These are phyloP conservation scores for Bungarus multicinctus DNA, from an alignment of 2,113 vertebrate species.

Conservation along the genomic window DNA sequence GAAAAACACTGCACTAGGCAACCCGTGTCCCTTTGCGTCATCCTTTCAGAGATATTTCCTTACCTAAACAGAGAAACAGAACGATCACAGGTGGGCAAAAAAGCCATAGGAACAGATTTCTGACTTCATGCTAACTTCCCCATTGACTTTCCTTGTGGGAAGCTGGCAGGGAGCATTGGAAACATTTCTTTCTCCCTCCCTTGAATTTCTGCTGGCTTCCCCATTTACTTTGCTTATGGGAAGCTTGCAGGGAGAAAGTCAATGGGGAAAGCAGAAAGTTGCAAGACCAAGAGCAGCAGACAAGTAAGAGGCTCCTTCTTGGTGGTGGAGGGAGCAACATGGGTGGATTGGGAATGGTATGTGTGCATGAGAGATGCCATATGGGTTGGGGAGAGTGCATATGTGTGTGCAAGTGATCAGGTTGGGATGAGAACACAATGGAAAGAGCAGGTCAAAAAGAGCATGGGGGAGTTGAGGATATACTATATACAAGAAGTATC, in stretches of 20 bases:
- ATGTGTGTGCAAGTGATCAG: background rate
- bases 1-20: too few species aligned
- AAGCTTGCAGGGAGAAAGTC: too few species aligned
- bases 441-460: background rate
- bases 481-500: background rate
- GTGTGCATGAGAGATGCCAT: background rate
- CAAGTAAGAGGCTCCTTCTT: background rate
- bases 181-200: too few species aligned
- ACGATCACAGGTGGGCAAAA: too few species aligned
- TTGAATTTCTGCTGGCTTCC: too few species aligned
- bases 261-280: too few species aligned
- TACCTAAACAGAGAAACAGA: too few species aligned
- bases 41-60: too few species aligned
- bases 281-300: background rate
- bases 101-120: too few species aligned
- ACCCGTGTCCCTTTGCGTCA: too few species aligned
- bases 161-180: background rate
- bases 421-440: background rate
- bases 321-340: background rate
- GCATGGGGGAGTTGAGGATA: background rate
- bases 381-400: background rate
- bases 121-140: too few species aligned
- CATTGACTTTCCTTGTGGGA: background rate
- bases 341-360: background rate
- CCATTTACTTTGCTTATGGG: too few species aligned